Evolutionary conservation across 2,888 invertebrate species (phyloP).

Genomic region (Girardia tigrina): DNA sequence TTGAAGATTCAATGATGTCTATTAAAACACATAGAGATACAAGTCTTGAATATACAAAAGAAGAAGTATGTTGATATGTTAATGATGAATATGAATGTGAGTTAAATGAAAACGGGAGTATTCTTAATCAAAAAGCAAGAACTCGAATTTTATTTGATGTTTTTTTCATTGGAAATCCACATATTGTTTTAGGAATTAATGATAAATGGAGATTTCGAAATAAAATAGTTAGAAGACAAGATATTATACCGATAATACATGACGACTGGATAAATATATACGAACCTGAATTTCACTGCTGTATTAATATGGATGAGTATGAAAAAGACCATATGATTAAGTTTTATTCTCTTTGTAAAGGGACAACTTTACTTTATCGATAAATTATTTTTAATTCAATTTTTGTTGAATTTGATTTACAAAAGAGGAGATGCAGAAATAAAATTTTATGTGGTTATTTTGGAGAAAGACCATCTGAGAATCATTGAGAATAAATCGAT

Average conservation of each 20-base stretch:
- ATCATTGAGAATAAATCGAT: too few species aligned
- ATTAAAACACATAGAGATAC: conserved; percentile 42
- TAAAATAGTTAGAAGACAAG: conserved; percentile 93
- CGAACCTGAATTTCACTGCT: conserved; percentile 78
- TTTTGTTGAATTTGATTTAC: too few species aligned
- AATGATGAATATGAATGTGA: conserved; percentile 48
- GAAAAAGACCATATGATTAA: conserved; percentile 54
- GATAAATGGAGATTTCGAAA: conserved; percentile 92
- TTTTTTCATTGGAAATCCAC: conserved; percentile 70
- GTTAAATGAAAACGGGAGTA: conserved; percentile 45
- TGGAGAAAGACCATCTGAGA: too few species aligned
- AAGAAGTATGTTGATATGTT: conserved; percentile 49
- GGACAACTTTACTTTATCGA: too few species aligned
- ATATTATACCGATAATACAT: conserved; percentile 67
- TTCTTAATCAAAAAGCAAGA: conserved; percentile 66
- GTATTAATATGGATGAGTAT: conserved; percentile 79
- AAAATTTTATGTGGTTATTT: too few species aligned
- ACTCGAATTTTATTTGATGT: conserved; percentile 87
- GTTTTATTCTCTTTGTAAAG: conserved; percentile 69
- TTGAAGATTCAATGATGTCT: conserved; percentile 70
- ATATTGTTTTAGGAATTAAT: conserved; percentile 87
- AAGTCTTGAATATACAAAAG: conserved; percentile 47
- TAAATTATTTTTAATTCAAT: too few species aligned
- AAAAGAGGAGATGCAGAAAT: too few species aligned
- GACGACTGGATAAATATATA: conserved; percentile 98